Base-by-base conservation (phyloP, 2,888 invertebrate species). In the Lutraria lutraria region DNA sequence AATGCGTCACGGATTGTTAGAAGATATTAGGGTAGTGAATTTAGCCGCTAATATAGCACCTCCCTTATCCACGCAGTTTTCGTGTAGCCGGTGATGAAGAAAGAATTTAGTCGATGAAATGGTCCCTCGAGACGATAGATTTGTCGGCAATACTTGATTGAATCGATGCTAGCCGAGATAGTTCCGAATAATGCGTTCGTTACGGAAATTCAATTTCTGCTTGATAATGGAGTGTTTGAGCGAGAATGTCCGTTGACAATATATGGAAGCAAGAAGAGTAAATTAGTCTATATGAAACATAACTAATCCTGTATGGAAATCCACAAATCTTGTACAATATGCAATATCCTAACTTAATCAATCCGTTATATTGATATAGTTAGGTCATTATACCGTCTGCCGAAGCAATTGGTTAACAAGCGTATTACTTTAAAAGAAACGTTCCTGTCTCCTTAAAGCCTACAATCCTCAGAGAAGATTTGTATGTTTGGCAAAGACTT, bases 101-200 rank as follows among this genome's bases (percentile, higher is more conserved):
- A 80, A 85, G 56, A 80, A 85, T 43, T 60, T 80, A 60, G 80
- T 80, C 85, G 85, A 85, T 85, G 85, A 80, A 85, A 85, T 80
- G 54, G 63, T 90, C 90, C 87, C 89, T 21, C 1, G 90, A 83
- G 90, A 87, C 34, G 53, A 54, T 81, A 85, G 81, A 88, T 87
- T 90, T 90, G 85, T 88, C 87, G 83, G 82, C 60, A 85, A 82
- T 81, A n/a, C 80, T 79, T 88, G 87, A 90, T 90, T 90, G 84
- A 81, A 88, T 88, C 83, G 84, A 82, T 88, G 85, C 85, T 79
- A 87, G 82, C 85, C 63, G 82, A 85, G 87, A 89, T 89, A 87
- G 81, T 86, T 80, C 83, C 83, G 83, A 86, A 86, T 89, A 89
- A 86, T 83, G 83, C 83, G 86, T 63, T 85, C 83, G 54, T 87